Evolutionary conservation across 2,888 invertebrate species (phyloP), one percentile per base, ranked within the genome.

Genomic region (Augiades crinisus): DNA sequence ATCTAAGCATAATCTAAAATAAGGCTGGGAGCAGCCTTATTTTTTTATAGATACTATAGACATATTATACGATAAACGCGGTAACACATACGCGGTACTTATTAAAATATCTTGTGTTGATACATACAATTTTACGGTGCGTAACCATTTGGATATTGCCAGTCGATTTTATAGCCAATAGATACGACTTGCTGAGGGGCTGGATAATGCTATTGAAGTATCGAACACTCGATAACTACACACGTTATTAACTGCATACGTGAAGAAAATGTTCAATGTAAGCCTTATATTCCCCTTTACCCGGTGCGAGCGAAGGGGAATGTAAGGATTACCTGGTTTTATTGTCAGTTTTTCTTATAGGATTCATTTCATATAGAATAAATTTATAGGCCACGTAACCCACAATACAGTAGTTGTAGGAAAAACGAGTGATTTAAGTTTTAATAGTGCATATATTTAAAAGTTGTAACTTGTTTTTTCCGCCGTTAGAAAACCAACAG

Each of bases 81-180:
- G n/a, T n/a, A n/a, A n/a, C n/a, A n/a, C n/a, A 10, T 12, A 27
- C 7, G 21, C 31, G 38, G n/a, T 31, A 38, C 56, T 51, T 54
- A 64, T 64, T 59, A 65, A 59, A 67, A 63, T 62, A 56, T 58
- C 43, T n/a, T 62, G 66, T 67, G 74, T 73, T 65, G 64, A 61
- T 21, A 30, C 30, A 21, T 16, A 19, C 27, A 16, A 30, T 41
- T 27, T 27, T 27, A 60, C 53, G 57, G 49, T 46, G 47, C 33
- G 37, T 30, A 45, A 41, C 46, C 44, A 16, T 47, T 47, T 41
- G n/a, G 38, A 49, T 54, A 56, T 33, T 44, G 47, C 47, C 27
- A 16, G 45, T 10, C 33, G 30, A 37, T 38, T 56, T 59, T 50
- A 55, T 53, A 50, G 50, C 21, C 59, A 43, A 50, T 21, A 47